Conservation (phyloP, 2,888 invertebrate species). For the Ichneumoninae sp. region DNA sequence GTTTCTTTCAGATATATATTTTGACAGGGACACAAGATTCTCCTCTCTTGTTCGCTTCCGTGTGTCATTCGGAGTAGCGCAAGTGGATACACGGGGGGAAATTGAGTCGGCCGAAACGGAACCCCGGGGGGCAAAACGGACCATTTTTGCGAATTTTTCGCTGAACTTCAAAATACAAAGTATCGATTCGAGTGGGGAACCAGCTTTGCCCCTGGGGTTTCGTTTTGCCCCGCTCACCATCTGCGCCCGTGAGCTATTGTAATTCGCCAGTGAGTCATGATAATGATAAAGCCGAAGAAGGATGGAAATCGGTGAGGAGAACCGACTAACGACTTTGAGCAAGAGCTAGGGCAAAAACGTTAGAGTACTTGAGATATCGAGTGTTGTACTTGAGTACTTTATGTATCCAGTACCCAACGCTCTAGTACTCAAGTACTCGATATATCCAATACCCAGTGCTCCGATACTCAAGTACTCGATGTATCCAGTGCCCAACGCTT, state of each 20-base stretch:
- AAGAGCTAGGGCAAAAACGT: neutral
- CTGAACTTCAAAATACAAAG: neutral
- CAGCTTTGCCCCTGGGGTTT: neutral
- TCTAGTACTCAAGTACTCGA: neutral
- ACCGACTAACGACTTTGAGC: neutral
- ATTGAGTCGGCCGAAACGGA: neutral
- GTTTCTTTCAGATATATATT: neutral
- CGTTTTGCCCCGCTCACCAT: neutral
- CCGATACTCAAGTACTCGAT: too few species aligned
- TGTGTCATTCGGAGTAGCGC: neutral
- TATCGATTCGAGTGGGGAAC: neutral
- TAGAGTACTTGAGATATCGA: neutral
- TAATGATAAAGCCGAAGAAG: slow-evolving; percentile 58
- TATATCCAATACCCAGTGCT: neutral
- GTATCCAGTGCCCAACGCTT: too few species aligned
- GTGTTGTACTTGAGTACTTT: neutral
- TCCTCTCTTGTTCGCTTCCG: neutral
- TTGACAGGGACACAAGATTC: neutral
- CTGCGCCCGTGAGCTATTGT: slow-evolving; percentile 26
- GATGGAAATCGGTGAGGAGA: slow-evolving; percentile 11
- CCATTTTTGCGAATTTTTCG: neutral
- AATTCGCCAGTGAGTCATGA: slow-evolving; percentile 52
- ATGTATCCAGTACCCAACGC: neutral
- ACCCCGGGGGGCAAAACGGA: neutral
- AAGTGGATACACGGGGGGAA: neutral